Percentiles rank a stretch among this genome's conserved stretches.
phyloP scores from a whole-genome alignment of 2,797 vertebrate genomes.

The Vireo griseus region DNA sequence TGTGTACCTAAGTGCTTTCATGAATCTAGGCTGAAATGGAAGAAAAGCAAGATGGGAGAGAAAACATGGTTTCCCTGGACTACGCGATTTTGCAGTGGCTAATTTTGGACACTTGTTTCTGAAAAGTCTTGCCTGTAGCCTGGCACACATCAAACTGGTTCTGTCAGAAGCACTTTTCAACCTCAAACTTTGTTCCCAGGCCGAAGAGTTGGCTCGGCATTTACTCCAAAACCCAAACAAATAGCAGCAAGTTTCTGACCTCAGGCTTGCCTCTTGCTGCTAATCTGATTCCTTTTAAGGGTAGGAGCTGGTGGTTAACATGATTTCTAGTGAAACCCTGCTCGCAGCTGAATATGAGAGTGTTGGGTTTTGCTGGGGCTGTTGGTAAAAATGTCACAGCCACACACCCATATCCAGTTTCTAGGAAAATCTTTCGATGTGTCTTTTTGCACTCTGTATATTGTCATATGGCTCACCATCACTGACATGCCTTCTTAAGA shows the following conservation, averaged over 20 bases:
- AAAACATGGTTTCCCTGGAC: neutral
- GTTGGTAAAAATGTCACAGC: neutral
- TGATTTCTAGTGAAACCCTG: slow-evolving; percentile 7
- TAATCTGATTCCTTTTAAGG: slow-evolving; percentile 73
- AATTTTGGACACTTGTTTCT: slow-evolving; percentile 26
- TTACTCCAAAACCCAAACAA: slow-evolving; percentile 36
- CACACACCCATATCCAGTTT: neutral
- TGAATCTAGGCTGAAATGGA: neutral
- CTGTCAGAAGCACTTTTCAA: slow-evolving; percentile 31
- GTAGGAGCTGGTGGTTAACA: slow-evolving; percentile 28
- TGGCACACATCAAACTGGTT: slow-evolving; percentile 20
- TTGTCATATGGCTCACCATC: neutral
- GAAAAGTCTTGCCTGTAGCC: neutral
- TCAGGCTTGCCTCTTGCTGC: slow-evolving; percentile 37
- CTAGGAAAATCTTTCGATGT: neutral
- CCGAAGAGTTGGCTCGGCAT: neutral
- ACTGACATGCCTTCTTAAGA: neutral
- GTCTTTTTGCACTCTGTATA: neutral
- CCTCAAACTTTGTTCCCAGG: slow-evolving; percentile 47
- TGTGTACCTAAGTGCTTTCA: neutral
- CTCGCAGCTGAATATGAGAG: neutral
- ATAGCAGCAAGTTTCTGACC: slow-evolving; percentile 53
- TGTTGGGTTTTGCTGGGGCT: neutral
- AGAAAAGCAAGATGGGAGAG: neutral
- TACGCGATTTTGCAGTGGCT: neutral